phyloP scores from a whole-genome alignment of 2,113 vertebrate species.

The Rhynchomys soricoides region DNA sequence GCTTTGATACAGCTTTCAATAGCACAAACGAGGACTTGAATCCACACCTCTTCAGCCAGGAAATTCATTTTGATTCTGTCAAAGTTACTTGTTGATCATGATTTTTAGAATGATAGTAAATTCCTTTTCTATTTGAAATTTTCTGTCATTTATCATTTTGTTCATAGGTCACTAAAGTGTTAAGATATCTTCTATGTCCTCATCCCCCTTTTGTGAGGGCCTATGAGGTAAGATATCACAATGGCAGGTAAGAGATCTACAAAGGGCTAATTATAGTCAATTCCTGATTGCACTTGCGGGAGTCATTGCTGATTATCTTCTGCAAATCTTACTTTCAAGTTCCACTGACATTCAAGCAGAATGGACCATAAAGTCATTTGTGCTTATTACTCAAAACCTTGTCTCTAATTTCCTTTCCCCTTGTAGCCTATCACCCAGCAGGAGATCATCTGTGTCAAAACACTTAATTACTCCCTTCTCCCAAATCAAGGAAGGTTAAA shows the following conservation, averaged over 20 bases:
- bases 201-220: not conserved
- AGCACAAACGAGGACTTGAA: not conserved
- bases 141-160: conserved; percentile 54
- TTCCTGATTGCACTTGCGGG: conserved; percentile 67
- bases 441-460: conserved; percentile 69
- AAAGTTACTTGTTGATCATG: conserved; percentile 47
- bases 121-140: conserved; percentile 58
- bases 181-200: not conserved
- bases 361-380: conserved; percentile 72
- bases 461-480: conserved; percentile 56
- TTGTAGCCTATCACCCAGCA: conserved; percentile 59
- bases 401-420: conserved; percentile 68
- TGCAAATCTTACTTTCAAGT: conserved; percentile 69
- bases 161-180: conserved; percentile 37
- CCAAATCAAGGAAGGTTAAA: conserved; percentile 63
- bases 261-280: conserved; percentile 69
- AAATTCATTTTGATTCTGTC: conserved; percentile 49
- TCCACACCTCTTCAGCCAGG: not conserved
- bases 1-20: not conserved
- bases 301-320: conserved; percentile 61
- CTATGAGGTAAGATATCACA: conserved; percentile 54
- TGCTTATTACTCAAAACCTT: conserved; percentile 73
- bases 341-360: conserved; percentile 72
- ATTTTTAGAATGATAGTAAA: conserved; percentile 44
- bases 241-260: conserved; percentile 63